A percentile compares a stretch with the other conserved stretches of the same genome.
Conservation (phyloP, 2,888 invertebrate genomes). For the Agrilus cyanescens region DNA sequence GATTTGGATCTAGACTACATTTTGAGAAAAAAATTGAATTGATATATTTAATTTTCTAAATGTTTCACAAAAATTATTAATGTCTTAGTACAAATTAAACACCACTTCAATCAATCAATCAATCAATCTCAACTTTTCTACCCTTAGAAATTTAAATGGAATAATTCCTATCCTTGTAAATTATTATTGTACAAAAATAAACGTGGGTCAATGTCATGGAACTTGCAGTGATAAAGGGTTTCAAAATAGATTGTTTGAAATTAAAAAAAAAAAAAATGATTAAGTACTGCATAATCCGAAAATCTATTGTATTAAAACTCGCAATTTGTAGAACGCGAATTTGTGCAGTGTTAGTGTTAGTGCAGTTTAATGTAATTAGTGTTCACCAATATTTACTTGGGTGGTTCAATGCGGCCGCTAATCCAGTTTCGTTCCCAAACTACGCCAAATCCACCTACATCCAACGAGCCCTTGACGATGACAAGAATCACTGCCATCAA, state of each 20-base stretch:
- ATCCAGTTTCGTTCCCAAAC: constrained; percentile 56
- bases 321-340: not conserved
- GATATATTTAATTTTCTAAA: too few species aligned
- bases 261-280: too few species aligned
- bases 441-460: constrained; percentile 55
- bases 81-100: too few species aligned
- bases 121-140: too few species aligned
- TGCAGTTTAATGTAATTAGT: not conserved
- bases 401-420: constrained; percentile 57
- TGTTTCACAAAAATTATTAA: not conserved
- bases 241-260: not conserved
- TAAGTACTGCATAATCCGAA: too few species aligned
- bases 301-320: too few species aligned
- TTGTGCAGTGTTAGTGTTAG: not conserved
- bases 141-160: too few species aligned
- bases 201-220: too few species aligned
- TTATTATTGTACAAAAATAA: too few species aligned
- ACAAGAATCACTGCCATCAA: constrained; percentile 61
- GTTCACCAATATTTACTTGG: constrained; percentile 41
- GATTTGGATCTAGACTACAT: constrained; percentile 64
- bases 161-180: too few species aligned
- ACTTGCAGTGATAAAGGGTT: too few species aligned
- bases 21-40: constrained; percentile 6
- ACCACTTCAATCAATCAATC: too few species aligned
- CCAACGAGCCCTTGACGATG: constrained; percentile 59